These are phyloP conservation scores for Microtus oregoni DNA, from an alignment of 2,113 vertebrate genomes.

Conservation along the genomic window DNA sequence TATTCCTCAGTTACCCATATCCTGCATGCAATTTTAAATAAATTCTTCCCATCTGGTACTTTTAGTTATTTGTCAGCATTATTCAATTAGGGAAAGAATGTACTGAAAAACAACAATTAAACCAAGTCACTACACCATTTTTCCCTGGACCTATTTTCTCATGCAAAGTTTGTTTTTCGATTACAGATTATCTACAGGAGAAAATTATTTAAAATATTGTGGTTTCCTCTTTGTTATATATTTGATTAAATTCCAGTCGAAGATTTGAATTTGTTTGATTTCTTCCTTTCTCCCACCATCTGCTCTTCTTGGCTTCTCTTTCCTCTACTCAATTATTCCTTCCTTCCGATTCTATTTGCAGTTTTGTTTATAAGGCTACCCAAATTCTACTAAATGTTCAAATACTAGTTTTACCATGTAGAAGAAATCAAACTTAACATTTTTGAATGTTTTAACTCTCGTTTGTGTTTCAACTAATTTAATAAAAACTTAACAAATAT, in stretches of 20 bases:
- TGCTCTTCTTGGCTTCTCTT: neutral
- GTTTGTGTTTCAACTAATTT: neutral
- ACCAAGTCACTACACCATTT: neutral
- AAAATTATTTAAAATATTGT: neutral
- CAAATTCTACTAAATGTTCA: neutral
- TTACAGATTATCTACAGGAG: neutral
- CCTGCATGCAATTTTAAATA: neutral
- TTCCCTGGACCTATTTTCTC: neutral
- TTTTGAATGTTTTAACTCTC: neutral
- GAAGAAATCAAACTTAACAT: neutral
- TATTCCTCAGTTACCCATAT: neutral
- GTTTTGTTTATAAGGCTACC: constrained; percentile 2
- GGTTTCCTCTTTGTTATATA: neutral
- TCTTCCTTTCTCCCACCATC: neutral
- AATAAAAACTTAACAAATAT: neutral
- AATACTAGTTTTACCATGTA: neutral
- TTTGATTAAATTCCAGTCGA: neutral
- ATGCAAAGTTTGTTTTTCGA: neutral
- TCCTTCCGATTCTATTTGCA: neutral
- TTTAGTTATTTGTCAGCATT: neutral
- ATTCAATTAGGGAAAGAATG: neutral
- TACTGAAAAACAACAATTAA: neutral
- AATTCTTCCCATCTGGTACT: neutral
- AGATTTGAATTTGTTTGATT: neutral
- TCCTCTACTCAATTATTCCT: neutral